phyloP scores from a whole-genome alignment of 2,113 vertebrate species.

The Pyrgilauda ruficollis region DNA sequence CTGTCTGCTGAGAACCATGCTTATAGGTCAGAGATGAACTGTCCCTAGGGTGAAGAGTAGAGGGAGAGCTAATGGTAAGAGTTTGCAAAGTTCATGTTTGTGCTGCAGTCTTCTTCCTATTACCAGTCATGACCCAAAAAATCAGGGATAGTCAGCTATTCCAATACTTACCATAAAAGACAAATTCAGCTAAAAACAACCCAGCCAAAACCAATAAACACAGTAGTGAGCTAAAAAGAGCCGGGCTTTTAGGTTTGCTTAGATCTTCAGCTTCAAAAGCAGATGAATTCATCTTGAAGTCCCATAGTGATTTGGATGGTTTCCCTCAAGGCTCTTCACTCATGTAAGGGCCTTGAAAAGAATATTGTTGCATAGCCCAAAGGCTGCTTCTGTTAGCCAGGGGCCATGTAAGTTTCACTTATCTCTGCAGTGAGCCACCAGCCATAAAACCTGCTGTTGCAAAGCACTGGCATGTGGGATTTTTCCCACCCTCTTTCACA shows the following conservation, averaged over 20 bases:
- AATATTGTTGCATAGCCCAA: neutral
- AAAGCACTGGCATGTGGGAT: neutral
- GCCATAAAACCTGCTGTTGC: neutral
- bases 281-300: neutral
- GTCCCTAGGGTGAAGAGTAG: constrained; percentile 31
- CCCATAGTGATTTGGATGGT: neutral
- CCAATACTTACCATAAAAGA: neutral
- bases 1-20: constrained; percentile 23
- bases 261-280: constrained; percentile 15
- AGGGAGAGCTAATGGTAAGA: neutral
- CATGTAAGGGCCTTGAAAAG: neutral
- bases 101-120: neutral
- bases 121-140: neutral
- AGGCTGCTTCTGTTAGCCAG: neutral
- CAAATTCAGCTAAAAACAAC: neutral
- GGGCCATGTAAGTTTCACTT: neutral
- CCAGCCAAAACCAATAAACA: neutral
- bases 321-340: neutral
- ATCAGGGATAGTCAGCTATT: neutral
- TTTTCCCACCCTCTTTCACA: neutral
- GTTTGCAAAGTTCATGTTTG: constrained; percentile 6
- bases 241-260: neutral
- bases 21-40: neutral
- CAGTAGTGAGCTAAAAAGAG: neutral
- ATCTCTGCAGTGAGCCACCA: neutral